phyloP scores from a whole-genome alignment of 2,113 vertebrate genomes.

The Nycticryphes semicollaris region DNA sequence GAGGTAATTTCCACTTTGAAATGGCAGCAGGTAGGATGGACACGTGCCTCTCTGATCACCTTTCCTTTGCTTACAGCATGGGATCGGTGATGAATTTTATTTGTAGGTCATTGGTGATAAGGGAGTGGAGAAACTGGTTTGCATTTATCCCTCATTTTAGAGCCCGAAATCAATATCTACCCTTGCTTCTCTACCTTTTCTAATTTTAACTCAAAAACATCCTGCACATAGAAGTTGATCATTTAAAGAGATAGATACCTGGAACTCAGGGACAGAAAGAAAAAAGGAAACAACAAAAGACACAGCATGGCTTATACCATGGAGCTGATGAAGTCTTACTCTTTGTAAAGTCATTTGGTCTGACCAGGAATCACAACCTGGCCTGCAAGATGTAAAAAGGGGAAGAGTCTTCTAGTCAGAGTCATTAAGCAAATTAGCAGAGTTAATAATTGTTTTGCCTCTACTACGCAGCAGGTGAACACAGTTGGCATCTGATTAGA shows the following conservation, averaged over 20 bases:
- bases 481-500: neutral
- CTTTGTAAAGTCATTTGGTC: neutral
- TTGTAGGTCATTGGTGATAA: neutral
- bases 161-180: neutral
- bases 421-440: neutral
- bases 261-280: neutral
- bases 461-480: neutral
- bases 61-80: neutral
- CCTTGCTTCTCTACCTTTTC: neutral
- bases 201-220: neutral
- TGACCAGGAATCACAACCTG: too few species aligned
- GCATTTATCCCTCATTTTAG: neutral
- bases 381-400: neutral
- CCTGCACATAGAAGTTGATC: neutral
- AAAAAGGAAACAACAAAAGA: fast-evolving
- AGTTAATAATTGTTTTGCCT: neutral
- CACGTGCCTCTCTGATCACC: neutral
- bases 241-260: neutral
- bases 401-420: neutral
- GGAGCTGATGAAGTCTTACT: neutral
- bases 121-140: neutral
- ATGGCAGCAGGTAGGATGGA: neutral
- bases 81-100: neutral
- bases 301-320: fast-evolving
- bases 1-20: neutral